These are phyloP conservation scores for Trachelipus rathkii DNA, from an alignment of 1,140 invertebrate genomes.

Conservation along the genomic window DNA sequence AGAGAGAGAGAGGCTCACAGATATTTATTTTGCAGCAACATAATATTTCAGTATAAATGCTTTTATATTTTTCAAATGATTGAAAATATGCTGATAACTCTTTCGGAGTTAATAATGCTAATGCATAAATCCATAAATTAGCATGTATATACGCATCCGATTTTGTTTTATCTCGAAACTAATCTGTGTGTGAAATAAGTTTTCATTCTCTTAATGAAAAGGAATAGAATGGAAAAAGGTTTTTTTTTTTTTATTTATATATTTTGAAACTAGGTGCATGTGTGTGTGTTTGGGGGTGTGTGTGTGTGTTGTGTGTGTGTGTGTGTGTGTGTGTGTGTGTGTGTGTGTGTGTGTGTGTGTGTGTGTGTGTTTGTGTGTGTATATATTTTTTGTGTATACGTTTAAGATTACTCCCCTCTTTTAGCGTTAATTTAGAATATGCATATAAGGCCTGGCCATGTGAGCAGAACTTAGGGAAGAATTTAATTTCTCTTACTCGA, in stretches of 20 bases:
- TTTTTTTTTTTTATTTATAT: neutral
- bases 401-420: neutral
- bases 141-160: neutral
- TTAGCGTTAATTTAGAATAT: neutral
- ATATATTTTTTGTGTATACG: neutral
- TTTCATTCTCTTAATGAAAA: conserved; percentile 1
- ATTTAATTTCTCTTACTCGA: neutral
- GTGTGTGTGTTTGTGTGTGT: neutral
- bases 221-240: neutral
- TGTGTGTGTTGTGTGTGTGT: no score
- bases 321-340: no score
- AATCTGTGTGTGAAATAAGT: conserved; percentile 1
- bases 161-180: neutral
- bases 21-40: no score
- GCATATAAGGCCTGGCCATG: neutral
- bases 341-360: no score
- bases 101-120: neutral
- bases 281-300: no score
- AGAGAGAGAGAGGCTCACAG: no score
- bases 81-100: neutral
- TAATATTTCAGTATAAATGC: neutral
- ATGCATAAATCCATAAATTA: conserved; percentile 12
- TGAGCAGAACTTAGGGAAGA: neutral
- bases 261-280: no score
- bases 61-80: neutral